phyloP scores from a whole-genome alignment of 1,140 invertebrate species.

The Camponotus floridanus region DNA sequence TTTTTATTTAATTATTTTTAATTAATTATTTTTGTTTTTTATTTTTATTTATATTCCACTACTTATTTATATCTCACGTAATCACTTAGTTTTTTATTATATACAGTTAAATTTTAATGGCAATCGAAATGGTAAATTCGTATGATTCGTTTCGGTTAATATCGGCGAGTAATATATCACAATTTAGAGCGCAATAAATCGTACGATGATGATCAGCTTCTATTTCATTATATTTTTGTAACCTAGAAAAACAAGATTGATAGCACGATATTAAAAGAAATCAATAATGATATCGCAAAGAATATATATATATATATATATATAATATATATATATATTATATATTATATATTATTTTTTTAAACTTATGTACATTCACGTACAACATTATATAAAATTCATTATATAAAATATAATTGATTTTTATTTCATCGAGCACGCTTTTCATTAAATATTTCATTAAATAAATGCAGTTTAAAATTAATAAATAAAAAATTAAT shows the following conservation, averaged over 20 bases:
- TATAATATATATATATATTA: no score
- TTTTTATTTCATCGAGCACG: background rate
- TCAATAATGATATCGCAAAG: no score
- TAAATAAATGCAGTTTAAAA: background rate
- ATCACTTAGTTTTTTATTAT: background rate
- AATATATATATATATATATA: no score
- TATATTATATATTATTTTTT: no score
- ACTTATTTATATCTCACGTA: no score
- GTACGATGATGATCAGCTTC: background rate
- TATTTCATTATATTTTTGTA: background rate
- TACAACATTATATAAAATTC: no score
- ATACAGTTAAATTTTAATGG: background rate
- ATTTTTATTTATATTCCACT: no score
- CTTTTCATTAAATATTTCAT: conserved; percentile 18
- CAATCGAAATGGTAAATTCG: background rate
- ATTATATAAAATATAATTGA: background rate
- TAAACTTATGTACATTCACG: background rate
- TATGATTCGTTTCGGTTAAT: background rate
- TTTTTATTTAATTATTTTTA: no score
- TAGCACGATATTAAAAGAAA: conserved; percentile 36
- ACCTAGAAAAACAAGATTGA: background rate
- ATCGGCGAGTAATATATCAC: background rate
- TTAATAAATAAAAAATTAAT: no score
- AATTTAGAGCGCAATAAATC: background rate
- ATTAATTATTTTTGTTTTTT: no score